Base-by-base conservation (phyloP, 2,888 invertebrate genomes). In the Andricus curvator region DNA sequence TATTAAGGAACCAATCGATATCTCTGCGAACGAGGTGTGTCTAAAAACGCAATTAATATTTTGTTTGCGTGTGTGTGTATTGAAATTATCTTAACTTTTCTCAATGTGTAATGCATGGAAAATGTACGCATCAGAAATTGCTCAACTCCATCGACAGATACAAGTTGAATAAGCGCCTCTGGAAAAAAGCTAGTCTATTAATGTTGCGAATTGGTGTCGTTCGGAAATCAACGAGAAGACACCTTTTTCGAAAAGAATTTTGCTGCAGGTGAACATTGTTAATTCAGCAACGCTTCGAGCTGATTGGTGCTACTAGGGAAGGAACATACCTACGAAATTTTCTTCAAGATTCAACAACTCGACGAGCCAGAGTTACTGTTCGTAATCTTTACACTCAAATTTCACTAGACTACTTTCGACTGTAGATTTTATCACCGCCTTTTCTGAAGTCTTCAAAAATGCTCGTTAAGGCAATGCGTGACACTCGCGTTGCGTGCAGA, bases 401-500 rank as follows among this genome's bases (percentile, higher is more conserved):
- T 56, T 66, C n/a, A 81, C 48, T 6, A 56, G 25, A n/a, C 9
- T 25, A 65, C 48, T 78, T 51, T n/a, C 37, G n/a, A n/a, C 11
- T 4, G n/a, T 66, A 20, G n/a, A 2, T 70, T 44, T n/a, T n/a
- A 74, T 51, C 9, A 11, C 29, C 51, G 5, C 25, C 65, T 67
- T 48, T 67, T 56, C 37, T 17, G 20, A 48, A 56, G n/a, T 11
- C 33, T 20, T 56, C 6, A 20, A 51, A 51, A 51, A 74, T 56
- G 20, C 48, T 56, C 56, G 20, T 70, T 51, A 70, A 20, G 33
- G 25, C 5, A 29, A 62, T 62, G 81, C 78, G 70, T 62, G 70
- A 44, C 44, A 37, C 44, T 56, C 37, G 22, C 22, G 70, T 56
- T 8, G 51, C 80, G 68, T 68, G 79, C 70, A 48, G 76, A 85